Conservation (phyloP, 2,888 invertebrate species). For the Microctonus brassicae region DNA sequence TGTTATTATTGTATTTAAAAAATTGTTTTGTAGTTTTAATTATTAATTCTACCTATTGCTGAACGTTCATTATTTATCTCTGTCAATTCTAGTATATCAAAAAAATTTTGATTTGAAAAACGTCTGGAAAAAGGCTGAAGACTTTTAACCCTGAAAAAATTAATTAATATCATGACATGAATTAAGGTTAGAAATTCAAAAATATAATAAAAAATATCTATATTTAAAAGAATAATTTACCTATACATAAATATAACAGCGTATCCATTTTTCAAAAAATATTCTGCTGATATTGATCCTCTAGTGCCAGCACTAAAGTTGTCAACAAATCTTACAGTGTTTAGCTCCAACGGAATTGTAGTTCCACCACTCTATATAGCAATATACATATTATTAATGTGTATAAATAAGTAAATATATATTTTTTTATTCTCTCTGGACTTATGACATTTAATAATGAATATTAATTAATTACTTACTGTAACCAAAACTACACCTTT, state of each 20-base stretch:
- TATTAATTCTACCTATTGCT: conserved; percentile 75
- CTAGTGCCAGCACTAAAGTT: conserved; percentile 98
- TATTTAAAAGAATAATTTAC: conserved; percentile 47
- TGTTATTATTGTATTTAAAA: not conserved
- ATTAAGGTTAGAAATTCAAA: not conserved
- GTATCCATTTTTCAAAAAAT: conserved; percentile 89
- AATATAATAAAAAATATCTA: not conserved
- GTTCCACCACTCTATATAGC: conserved; percentile 90
- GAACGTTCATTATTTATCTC: conserved; percentile 77
- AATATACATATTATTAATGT: conserved; percentile 35
- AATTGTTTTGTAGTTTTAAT: not conserved
- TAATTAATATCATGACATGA: not conserved
- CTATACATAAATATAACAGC: conserved; percentile 94
- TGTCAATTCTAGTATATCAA: conserved; percentile 82
- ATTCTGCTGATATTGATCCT: conserved; percentile 95
- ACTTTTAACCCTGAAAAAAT: conserved; percentile 79
- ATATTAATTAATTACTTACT: conserved; percentile 71
- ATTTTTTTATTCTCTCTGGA: not conserved
- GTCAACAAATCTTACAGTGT: conserved; percentile 97
- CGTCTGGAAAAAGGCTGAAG: conserved; percentile 92
- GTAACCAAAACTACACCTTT: conserved; percentile 84
- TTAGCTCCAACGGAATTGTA: conserved; percentile 95
- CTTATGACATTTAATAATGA: not conserved
- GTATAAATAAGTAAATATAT: conserved; percentile 29
- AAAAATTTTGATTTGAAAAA: conserved; percentile 82